These are phyloP conservation scores for Vanessa tameamea DNA, from an alignment of 1,140 invertebrate species.

Conservation along the genomic window DNA sequence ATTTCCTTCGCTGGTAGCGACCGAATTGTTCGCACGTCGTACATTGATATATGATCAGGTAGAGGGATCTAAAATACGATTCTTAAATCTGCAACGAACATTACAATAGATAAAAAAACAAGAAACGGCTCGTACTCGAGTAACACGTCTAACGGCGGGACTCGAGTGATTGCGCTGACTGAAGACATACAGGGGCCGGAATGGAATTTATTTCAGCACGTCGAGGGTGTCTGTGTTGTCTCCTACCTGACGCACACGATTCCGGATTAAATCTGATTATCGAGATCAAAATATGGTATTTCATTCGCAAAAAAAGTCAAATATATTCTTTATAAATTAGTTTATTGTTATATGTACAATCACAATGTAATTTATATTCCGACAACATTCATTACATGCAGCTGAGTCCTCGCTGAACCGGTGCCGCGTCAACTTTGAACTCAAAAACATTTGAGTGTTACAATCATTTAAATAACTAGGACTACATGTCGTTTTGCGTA, in stretches of 20 bases:
- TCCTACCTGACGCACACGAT: background rate
- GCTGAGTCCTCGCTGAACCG: too few species aligned
- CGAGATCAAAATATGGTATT: background rate
- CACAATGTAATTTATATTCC: too few species aligned
- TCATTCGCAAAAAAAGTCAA: too few species aligned
- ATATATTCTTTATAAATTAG: too few species aligned
- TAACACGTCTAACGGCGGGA: background rate
- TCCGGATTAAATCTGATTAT: background rate
- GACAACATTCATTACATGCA: too few species aligned
- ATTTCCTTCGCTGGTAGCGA: background rate
- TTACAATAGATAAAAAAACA: background rate
- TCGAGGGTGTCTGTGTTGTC: background rate
- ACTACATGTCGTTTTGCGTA: too few species aligned
- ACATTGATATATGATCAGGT: background rate
- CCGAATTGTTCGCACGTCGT: background rate
- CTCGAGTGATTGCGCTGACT: slow-evolving; percentile 16
- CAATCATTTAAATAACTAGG: too few species aligned
- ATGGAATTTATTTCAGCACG: slow-evolving; percentile 23
- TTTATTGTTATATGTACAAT: too few species aligned
- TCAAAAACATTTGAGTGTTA: too few species aligned
- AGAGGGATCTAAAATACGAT: too few species aligned
- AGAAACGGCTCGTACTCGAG: background rate
- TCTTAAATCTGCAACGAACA: background rate
- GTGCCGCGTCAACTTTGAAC: too few species aligned
- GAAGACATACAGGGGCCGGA: slow-evolving; percentile 25